phyloP scores from a whole-genome alignment of 1,140 invertebrate species.

The Brachionus calyciflorus region DNA sequence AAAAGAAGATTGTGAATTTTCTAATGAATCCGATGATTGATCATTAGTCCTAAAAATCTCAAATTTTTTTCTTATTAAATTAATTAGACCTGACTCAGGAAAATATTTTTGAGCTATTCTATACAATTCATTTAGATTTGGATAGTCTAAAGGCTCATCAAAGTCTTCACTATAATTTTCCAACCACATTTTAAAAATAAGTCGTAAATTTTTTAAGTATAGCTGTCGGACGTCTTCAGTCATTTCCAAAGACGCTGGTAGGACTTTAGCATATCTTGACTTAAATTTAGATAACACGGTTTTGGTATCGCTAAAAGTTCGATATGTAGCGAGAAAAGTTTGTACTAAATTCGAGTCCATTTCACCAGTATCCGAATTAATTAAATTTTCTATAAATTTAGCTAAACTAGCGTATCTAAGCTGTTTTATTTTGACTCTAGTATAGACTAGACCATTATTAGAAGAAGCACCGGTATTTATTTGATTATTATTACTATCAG shows the following conservation, averaged over 20 bases:
- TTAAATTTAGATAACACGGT: slow-evolving; percentile 69
- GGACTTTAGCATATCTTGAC: neutral
- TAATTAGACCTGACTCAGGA: slow-evolving; percentile 61
- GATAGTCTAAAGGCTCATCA: slow-evolving; percentile 74
- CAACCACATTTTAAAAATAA: slow-evolving; percentile 86
- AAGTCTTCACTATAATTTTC: slow-evolving; percentile 96
- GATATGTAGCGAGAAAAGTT: slow-evolving; percentile 89
- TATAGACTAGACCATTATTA: slow-evolving; percentile 16
- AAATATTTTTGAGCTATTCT: slow-evolving; percentile 77
- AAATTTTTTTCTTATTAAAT: slow-evolving; percentile 66
- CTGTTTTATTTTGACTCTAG: slow-evolving; percentile 34
- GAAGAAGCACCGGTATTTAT: neutral
- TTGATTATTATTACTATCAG: slow-evolving; percentile 27
- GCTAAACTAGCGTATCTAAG: slow-evolving; percentile 91
- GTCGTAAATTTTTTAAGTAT: slow-evolving; percentile 59
- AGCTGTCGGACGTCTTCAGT: slow-evolving; percentile 52
- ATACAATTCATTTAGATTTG: slow-evolving; percentile 75
- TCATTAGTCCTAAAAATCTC: slow-evolving; percentile 65
- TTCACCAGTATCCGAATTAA: slow-evolving; percentile 83
- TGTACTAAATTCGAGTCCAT: slow-evolving; percentile 95
- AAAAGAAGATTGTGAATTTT: neutral
- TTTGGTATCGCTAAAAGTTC: slow-evolving; percentile 76
- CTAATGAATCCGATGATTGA: slow-evolving; percentile 49
- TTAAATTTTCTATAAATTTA: slow-evolving; percentile 80
- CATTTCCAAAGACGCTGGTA: slow-evolving; percentile 50